phyloP scores from a whole-genome alignment of 2,113 vertebrate genomes.

The Myrmecobius fasciatus region DNA sequence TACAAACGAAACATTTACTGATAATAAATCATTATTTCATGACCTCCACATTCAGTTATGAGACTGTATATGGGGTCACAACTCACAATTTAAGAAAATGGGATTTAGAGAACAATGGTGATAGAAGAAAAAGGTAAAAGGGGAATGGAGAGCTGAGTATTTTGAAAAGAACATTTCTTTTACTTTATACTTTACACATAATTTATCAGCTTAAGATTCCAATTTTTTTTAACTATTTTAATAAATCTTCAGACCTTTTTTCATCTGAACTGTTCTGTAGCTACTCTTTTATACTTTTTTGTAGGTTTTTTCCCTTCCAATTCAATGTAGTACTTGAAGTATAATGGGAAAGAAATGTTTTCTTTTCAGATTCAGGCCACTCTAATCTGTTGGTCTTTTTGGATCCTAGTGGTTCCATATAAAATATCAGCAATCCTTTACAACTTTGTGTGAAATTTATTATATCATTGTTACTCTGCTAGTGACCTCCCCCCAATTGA shows the following conservation, averaged over 20 bases:
- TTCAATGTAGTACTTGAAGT: neutral
- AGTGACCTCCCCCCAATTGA: neutral
- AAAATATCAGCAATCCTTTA: neutral
- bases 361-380: neutral
- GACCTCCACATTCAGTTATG: too few relatives aligned
- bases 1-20: too few relatives aligned
- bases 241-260: neutral
- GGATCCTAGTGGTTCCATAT: neutral
- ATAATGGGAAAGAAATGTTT: neutral
- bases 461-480: neutral
- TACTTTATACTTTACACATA: neutral
- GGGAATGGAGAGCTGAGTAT: too few relatives aligned
- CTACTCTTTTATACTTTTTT: neutral
- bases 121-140: neutral
- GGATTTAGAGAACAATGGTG: neutral
- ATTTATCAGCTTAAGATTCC: neutral
- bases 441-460: neutral
- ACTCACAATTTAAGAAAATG: too few relatives aligned
- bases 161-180: neutral
- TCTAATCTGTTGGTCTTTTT: neutral
- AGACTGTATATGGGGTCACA: too few relatives aligned
- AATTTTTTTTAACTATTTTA: neutral
- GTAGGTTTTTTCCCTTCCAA: accelerated
- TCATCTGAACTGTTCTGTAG: neutral
- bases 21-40: too few relatives aligned